Percentiles rank a stretch among this genome's conserved stretches.
Evolutionary conservation across 2,888 invertebrate genomes (phyloP).

Genomic region (Endotricha flammealis): DNA sequence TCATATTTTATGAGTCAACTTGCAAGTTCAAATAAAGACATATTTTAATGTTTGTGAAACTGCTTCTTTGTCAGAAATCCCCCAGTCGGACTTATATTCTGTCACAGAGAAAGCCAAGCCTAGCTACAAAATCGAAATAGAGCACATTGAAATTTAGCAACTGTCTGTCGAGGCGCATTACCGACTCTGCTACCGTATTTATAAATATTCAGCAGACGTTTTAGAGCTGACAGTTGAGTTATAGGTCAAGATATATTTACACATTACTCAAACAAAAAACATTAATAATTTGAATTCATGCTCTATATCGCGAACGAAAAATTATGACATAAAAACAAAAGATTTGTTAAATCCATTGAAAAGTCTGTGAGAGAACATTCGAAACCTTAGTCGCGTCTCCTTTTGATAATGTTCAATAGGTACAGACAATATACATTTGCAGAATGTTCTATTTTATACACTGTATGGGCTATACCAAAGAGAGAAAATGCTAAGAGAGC

Average conservation of each 20-base stretch:
- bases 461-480: conserved; percentile 27
- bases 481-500: conserved; percentile 45
- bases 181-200: conserved; percentile 63
- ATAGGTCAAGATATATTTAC: conserved; percentile 56
- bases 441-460: conserved; percentile 21
- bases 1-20: too few relatives aligned
- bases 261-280: conserved; percentile 42
- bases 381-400: neutral
- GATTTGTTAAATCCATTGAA: neutral
- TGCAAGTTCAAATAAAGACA: too few relatives aligned
- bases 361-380: neutral
- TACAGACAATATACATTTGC: conserved; percentile 7
- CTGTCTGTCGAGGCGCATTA: conserved; percentile 69
- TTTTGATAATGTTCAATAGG: conserved; percentile 1
- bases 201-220: conserved; percentile 63
- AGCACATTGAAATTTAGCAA: conserved; percentile 76
- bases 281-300: conserved; percentile 27
- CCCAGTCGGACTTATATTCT: neutral
- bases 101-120: conserved; percentile 44
- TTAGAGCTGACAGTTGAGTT: conserved; percentile 51
- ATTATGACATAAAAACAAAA: conserved; percentile 4
- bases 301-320: neutral
- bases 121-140: conserved; percentile 62
- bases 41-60: too few relatives aligned
- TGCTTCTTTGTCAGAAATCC: neutral